Evolutionary conservation across 2,888 invertebrate species (phyloP).

Genomic region (Fragum sueziense): DNA sequence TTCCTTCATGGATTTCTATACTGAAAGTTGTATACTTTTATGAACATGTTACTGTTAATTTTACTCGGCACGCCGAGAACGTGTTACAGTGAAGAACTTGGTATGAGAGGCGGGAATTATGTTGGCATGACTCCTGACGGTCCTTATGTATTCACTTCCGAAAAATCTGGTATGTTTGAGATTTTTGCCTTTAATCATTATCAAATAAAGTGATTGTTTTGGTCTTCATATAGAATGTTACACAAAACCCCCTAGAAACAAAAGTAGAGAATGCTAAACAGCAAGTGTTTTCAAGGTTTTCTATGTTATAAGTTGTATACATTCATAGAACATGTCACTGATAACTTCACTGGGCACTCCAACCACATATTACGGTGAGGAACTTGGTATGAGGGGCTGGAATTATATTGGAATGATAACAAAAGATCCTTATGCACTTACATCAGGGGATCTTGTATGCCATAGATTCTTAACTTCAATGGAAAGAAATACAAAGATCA

Average conservation of each 20-base stretch:
- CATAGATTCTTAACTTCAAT: too few species aligned
- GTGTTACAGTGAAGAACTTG: slow-evolving; percentile 95
- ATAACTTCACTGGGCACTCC: slow-evolving; percentile 92
- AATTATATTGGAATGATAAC: slow-evolving; percentile 70
- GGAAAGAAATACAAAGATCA: too few species aligned
- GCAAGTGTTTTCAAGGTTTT: neutral
- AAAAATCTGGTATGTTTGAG: slow-evolving; percentile 50
- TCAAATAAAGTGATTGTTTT: too few species aligned
- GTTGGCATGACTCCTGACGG: slow-evolving; percentile 73
- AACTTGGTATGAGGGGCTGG: slow-evolving; percentile 90
- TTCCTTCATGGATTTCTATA: neutral
- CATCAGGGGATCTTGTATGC: slow-evolving; percentile 54
- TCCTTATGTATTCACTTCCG: slow-evolving; percentile 67
- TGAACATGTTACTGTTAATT: slow-evolving; percentile 91
- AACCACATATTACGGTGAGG: slow-evolving; percentile 94
- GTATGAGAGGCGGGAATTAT: slow-evolving; percentile 86
- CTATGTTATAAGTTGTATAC: slow-evolving; percentile 86
- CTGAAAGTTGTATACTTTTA: slow-evolving; percentile 87
- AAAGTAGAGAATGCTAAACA: neutral
- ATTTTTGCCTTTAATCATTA: too few species aligned
- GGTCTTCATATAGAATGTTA: too few species aligned
- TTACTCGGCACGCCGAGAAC: slow-evolving; percentile 93
- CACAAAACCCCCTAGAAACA: too few species aligned
- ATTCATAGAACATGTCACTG: slow-evolving; percentile 91
- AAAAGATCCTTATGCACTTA: slow-evolving; percentile 72